These are phyloP conservation scores for Columbina picui DNA, from an alignment of 2,113 vertebrate species.

Conservation along the genomic window DNA sequence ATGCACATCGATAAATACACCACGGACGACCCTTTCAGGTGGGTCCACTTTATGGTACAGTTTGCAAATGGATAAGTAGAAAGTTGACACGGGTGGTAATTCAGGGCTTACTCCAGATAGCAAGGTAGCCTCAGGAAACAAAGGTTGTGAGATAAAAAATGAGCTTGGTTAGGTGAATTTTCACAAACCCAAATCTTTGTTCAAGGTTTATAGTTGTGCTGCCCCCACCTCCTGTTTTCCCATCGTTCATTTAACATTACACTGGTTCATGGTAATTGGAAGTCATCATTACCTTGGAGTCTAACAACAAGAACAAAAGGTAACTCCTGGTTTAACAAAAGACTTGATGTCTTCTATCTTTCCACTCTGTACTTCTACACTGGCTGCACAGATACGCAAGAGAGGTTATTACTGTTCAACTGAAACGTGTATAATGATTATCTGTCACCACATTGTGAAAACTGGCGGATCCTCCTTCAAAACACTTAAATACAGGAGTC, in stretches of 20 bases:
- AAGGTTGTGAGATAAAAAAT: not conserved
- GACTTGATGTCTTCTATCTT: not conserved
- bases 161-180: not conserved
- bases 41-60: not conserved
- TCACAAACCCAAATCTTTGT: not conserved
- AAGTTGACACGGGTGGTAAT: not conserved
- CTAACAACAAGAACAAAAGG: not conserved
- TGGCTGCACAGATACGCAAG: not conserved
- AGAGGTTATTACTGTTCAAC: not conserved
- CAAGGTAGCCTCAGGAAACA: slow-evolving; percentile 15
- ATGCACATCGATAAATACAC: not conserved
- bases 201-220: not conserved
- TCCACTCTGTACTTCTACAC: not conserved
- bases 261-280: not conserved
- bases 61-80: not conserved
- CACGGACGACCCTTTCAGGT: not conserved
- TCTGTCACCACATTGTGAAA: not conserved
- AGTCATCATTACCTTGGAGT: not conserved
- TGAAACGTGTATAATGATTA: not conserved
- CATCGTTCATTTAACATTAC: not conserved
- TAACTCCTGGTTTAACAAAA: not conserved
- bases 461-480: not conserved
- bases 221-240: not conserved
- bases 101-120: slow-evolving; percentile 24
- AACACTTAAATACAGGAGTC: not conserved